Conservation (phyloP, 2,113 vertebrate genomes). For the Carassius gibelio region DNA sequence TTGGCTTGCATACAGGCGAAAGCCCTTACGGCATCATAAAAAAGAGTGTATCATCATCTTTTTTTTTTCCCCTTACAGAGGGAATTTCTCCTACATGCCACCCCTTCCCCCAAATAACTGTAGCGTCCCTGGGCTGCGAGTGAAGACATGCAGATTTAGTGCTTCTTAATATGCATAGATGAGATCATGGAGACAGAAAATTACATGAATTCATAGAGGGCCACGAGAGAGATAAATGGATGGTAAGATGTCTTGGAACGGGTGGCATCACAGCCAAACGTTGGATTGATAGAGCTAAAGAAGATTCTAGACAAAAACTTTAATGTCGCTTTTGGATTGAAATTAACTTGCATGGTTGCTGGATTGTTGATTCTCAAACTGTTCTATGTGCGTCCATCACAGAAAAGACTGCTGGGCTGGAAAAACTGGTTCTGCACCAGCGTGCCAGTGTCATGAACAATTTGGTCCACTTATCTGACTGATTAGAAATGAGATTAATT, state of each 20-base stretch:
- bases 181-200: constrained; percentile 45
- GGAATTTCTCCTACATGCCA: constrained; percentile 66
- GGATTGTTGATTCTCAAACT: not conserved
- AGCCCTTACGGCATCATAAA: constrained; percentile 79
- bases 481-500: not conserved
- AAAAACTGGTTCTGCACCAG: not conserved
- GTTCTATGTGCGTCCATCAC: not conserved
- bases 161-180: constrained; percentile 57
- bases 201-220: constrained; percentile 50
- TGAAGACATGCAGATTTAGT: constrained; percentile 12
- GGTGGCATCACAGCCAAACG: not conserved
- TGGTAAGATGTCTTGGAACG: not conserved
- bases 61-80: constrained; percentile 74
- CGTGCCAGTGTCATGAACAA: not conserved
- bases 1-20: constrained; percentile 71
- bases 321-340: not conserved
- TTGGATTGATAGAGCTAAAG: not conserved
- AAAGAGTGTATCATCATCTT: constrained; percentile 78
- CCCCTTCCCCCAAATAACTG: constrained; percentile 66
- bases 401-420: not conserved
- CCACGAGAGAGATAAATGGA: constrained; percentile 16
- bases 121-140: constrained; percentile 61
- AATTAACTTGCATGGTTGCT: not conserved
- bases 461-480: not conserved
- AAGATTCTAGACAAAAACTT: not conserved